Evolutionary conservation across 2,113 vertebrate genomes (phyloP).

Genomic region (Rhinogobius similis): DNA sequence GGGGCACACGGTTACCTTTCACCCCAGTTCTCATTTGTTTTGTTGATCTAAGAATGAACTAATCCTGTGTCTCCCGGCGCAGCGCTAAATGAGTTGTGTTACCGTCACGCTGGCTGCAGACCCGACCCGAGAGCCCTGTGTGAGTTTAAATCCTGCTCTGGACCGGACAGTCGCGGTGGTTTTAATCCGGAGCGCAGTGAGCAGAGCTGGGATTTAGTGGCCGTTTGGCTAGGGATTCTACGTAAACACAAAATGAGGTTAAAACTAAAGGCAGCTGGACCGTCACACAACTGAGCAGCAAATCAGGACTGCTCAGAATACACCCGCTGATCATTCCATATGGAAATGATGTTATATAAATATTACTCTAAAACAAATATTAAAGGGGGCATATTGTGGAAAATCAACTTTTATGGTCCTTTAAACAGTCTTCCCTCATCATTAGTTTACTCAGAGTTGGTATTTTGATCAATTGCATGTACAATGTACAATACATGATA

Average conservation of each 20-base stretch:
- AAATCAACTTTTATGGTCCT: too few species aligned
- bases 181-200: conserved; percentile 45
- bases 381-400: too few species aligned
- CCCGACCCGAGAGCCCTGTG: neutral
- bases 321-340: neutral
- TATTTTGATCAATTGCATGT: too few species aligned
- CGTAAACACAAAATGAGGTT: conserved; percentile 49
- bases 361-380: too few species aligned
- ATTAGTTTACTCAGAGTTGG: too few species aligned
- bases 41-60: neutral
- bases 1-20: conserved; percentile 1
- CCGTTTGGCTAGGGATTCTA: conserved; percentile 40
- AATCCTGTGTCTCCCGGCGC: neutral
- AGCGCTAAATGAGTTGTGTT: neutral
- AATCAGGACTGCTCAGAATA: neutral
- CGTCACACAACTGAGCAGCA: conserved; percentile 22
- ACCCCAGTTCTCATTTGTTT: neutral
- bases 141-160: conserved; percentile 38
- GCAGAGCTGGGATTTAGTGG: conserved; percentile 46
- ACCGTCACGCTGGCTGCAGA: conserved; percentile 13
- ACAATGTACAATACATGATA: too few species aligned
- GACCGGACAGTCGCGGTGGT: conserved; percentile 6
- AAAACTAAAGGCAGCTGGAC: conserved; percentile 42
- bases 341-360: neutral
- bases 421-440: too few species aligned